phyloP scores from a whole-genome alignment of 2,113 vertebrate genomes.

The Bufo gargarizans region DNA sequence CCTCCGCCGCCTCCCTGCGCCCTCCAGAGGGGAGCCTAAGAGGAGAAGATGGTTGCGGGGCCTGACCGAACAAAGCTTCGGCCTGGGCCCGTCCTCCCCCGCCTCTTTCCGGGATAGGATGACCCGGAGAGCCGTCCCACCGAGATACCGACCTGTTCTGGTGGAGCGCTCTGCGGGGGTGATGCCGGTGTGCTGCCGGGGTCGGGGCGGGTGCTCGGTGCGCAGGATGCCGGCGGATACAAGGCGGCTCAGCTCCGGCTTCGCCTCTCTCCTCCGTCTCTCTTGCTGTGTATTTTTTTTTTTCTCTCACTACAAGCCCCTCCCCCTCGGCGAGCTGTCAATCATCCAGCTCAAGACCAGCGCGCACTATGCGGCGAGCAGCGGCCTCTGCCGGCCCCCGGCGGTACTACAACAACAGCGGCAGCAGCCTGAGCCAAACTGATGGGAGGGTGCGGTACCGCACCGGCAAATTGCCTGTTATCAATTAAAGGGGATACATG shows the following conservation, averaged over 20 bases:
- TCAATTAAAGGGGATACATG: too few relatives aligned
- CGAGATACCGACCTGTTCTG: slow-evolving; percentile 37
- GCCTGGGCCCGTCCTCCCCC: slow-evolving; percentile 41
- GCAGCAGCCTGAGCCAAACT: too few relatives aligned
- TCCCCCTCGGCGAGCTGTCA: slow-evolving; percentile 33
- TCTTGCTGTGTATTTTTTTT: slow-evolving; percentile 22
- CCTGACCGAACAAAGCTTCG: slow-evolving; percentile 53
- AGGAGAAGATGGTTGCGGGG: slow-evolving; percentile 53
- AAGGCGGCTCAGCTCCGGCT: slow-evolving; percentile 40
- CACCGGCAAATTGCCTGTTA: too few relatives aligned
- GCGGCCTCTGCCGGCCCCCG: slow-evolving; percentile 20
- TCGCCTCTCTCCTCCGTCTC: slow-evolving; percentile 51
- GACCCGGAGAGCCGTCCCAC: slow-evolving; percentile 8
- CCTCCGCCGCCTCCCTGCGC: background rate
- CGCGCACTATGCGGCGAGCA: background rate
- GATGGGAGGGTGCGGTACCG: too few relatives aligned
- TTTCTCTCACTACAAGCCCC: background rate
- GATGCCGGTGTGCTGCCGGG: background rate
- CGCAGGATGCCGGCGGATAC: slow-evolving; percentile 44
- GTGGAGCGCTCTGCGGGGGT: background rate
- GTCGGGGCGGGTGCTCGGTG: slow-evolving; percentile 29
- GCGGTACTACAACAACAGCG: slow-evolving; percentile 39
- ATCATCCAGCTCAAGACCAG: background rate
- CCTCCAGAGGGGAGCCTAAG: background rate
- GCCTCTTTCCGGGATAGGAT: background rate